Percentiles rank a stretch among this genome's conserved stretches.
phyloP scores from a whole-genome alignment of 2,888 invertebrate genomes.

The Linyphia triangularis region DNA sequence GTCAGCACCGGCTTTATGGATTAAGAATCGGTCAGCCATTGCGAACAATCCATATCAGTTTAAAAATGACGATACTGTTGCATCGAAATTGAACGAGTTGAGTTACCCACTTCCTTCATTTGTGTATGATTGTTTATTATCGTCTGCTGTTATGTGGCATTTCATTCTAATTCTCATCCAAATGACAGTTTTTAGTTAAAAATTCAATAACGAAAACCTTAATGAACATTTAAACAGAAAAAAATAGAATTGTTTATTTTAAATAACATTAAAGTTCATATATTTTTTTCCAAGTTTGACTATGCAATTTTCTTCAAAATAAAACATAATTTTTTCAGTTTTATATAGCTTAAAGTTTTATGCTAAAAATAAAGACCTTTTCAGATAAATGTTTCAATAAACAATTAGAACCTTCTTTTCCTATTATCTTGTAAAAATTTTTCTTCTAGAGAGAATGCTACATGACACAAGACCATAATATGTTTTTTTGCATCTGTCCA shows the following conservation, averaged over 20 bases:
- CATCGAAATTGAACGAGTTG: constrained; percentile 61
- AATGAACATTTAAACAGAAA: neutral
- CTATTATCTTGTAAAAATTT: too few species aligned
- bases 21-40: constrained; percentile 80
- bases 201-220: neutral
- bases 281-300: neutral
- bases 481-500: constrained; percentile 30
- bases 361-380: neutral
- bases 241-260: neutral
- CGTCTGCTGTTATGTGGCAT: constrained; percentile 65
- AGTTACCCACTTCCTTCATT: constrained; percentile 56
- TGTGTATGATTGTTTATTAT: constrained; percentile 47
- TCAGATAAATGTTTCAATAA: neutral
- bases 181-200: too few species aligned
- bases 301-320: neutral
- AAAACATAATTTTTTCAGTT: neutral
- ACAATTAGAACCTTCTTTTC: too few species aligned
- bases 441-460: too few species aligned
- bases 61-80: constrained; percentile 49
- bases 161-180: neutral
- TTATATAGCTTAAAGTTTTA: neutral
- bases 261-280: neutral
- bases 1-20: constrained; percentile 97
- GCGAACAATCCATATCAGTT: neutral
- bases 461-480: constrained; percentile 53